These are phyloP conservation scores for Nomada ferruginata DNA, from an alignment of 2,888 invertebrate genomes.

Conservation along the genomic window DNA sequence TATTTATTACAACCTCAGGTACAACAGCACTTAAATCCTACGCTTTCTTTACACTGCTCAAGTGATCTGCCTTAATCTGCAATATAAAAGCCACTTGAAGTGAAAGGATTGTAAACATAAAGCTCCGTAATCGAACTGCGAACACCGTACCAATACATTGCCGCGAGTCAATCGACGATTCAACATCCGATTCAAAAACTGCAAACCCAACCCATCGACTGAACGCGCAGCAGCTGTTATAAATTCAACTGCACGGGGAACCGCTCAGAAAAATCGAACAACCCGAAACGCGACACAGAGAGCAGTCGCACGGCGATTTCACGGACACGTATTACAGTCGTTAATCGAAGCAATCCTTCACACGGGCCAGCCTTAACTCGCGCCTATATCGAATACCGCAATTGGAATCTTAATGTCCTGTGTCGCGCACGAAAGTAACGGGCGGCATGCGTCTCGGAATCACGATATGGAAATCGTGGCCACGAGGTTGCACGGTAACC, in stretches of 20 bases:
- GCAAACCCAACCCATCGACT: neutral
- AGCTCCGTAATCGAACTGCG: no score
- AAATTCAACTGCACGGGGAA: neutral
- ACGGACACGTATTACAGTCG: neutral
- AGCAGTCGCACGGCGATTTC: neutral
- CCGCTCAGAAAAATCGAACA: neutral
- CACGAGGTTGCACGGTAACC: conserved; percentile 3
- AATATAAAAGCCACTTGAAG: no score
- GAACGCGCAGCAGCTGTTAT: neutral
- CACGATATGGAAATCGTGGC: conserved; percentile 24
- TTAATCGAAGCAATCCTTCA: neutral
- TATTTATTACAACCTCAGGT: no score
- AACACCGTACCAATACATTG: neutral
- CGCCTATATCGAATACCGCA: conserved; percentile 1
- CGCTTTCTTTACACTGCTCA: no score
- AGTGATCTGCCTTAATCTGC: no score
- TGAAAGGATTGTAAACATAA: no score
- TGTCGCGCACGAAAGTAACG: conserved; percentile 2
- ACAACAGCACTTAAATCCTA: no score
- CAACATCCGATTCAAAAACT: no score
- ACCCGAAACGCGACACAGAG: neutral
- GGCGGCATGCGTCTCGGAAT: conserved; percentile 25
- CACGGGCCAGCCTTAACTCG: neutral
- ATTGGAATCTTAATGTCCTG: conserved; percentile 16
- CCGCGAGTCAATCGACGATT: no score